These are phyloP conservation scores for Lathronympha strigana DNA, from an alignment of 2,888 invertebrate genomes.

Conservation along the genomic window DNA sequence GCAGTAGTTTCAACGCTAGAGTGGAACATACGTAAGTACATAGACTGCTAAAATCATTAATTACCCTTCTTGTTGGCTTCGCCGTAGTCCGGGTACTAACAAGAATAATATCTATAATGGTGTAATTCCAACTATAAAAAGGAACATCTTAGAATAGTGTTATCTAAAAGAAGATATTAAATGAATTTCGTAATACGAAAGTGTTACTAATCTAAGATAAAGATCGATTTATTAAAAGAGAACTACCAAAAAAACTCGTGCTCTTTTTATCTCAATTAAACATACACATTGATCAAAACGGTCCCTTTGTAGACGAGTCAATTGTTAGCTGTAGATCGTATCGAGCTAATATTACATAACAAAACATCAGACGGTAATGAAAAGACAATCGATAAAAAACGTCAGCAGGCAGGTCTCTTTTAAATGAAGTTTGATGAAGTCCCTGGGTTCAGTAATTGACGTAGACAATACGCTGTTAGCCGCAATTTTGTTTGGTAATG, in stretches of 20 bases:
- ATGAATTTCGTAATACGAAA: slow-evolving; percentile 39
- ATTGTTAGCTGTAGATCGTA: slow-evolving; percentile 67
- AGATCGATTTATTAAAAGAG: slow-evolving; percentile 37
- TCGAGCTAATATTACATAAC: slow-evolving; percentile 75
- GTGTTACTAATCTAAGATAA: slow-evolving; percentile 39
- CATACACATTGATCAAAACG: slow-evolving; percentile 52
- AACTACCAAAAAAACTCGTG: slow-evolving; percentile 45
- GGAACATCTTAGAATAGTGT: slow-evolving; percentile 8
- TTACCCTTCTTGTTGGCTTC: too few relatives aligned
- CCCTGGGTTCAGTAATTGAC: slow-evolving; percentile 31
- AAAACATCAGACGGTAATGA: slow-evolving; percentile 62
- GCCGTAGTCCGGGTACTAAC: too few relatives aligned
- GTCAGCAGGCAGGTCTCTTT: slow-evolving; percentile 54
- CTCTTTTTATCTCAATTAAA: slow-evolving; percentile 64
- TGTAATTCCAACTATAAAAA: background rate
- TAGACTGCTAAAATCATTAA: too few relatives aligned
- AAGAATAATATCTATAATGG: background rate
- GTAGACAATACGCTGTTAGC: background rate
- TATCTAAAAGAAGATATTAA: slow-evolving; percentile 14
- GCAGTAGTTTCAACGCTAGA: too few relatives aligned
- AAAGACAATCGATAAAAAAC: slow-evolving; percentile 70
- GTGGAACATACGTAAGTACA: too few relatives aligned
- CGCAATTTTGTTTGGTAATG: background rate
- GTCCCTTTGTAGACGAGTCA: slow-evolving; percentile 60
- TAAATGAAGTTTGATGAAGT: slow-evolving; percentile 13